phyloP scores from a whole-genome alignment of 2,888 invertebrate genomes.

The Hirtodrosophila confusa region DNA sequence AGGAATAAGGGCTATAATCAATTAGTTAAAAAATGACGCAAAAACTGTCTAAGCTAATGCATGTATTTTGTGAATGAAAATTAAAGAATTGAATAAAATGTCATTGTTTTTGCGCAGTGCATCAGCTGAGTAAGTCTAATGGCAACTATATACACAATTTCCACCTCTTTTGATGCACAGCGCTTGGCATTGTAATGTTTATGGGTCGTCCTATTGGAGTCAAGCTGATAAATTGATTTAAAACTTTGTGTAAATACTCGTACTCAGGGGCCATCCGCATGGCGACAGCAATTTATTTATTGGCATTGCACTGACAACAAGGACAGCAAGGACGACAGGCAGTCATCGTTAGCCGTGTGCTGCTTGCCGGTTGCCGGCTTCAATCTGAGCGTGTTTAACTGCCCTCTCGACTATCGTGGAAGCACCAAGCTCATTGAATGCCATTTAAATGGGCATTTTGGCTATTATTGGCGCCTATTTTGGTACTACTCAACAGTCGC shows the following conservation, averaged over 20 bases:
- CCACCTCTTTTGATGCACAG: neutral
- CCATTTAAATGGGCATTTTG: constrained; percentile 68
- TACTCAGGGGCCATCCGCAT: neutral
- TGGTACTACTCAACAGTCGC: constrained; percentile 6
- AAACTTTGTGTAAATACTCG: constrained; percentile 58
- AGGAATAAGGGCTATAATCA: too few relatives aligned
- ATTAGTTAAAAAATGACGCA: too few relatives aligned
- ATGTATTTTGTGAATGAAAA: too few relatives aligned
- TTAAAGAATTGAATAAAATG: too few relatives aligned
- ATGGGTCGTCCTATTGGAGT: constrained; percentile 26
- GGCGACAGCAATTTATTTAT: constrained; percentile 57
- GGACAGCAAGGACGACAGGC: neutral
- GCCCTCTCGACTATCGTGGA: constrained; percentile 3
- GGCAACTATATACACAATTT: constrained; percentile 15
- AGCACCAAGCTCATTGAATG: constrained; percentile 37
- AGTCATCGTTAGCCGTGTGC: constrained; percentile 14
- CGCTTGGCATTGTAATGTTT: neutral
- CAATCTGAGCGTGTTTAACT: constrained; percentile 32
- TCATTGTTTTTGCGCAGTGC: too few relatives aligned
- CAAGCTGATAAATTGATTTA: constrained; percentile 74
- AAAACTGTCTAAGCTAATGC: too few relatives aligned
- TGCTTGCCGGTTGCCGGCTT: neutral
- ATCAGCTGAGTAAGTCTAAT: neutral
- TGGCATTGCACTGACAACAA: constrained; percentile 33
- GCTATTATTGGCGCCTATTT: constrained; percentile 60